Conservation (phyloP, 2,888 invertebrate genomes). For the Scaptomyza parva region DNA sequence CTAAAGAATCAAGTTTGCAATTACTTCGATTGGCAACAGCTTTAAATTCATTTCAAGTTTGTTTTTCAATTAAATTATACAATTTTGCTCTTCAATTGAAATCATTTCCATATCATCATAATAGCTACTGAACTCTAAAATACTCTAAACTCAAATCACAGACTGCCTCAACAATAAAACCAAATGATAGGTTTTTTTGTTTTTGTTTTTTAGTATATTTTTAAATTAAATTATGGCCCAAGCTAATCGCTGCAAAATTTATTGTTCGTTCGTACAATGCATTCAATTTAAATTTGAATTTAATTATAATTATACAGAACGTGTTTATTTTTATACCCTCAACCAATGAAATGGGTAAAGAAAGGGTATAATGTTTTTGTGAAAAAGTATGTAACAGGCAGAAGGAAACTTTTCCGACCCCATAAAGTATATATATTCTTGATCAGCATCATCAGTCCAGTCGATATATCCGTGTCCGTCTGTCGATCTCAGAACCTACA, state of each 20-base stretch:
- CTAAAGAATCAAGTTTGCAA: neutral
- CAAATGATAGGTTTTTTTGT: neutral
- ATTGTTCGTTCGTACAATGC: slow-evolving; percentile 8
- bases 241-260: neutral
- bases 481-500: too few species aligned
- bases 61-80: slow-evolving; percentile 4
- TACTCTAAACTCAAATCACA: neutral
- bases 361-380: too few species aligned
- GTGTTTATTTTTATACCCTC: neutral
- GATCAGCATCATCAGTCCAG: too few species aligned
- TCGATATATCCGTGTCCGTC: too few species aligned
- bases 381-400: too few species aligned
- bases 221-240: neutral
- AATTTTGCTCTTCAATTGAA: neutral
- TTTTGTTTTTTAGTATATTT: neutral
- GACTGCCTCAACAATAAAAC: neutral
- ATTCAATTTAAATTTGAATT: slow-evolving; percentile 19
- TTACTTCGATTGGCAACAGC: neutral
- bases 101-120: neutral
- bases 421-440: too few species aligned
- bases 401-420: too few species aligned
- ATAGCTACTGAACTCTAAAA: neutral
- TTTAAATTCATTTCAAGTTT: slow-evolving; percentile 5
- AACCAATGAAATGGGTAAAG: too few species aligned
- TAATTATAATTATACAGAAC: slow-evolving; percentile 1